A percentile compares a stretch with the other conserved stretches of the same genome.
These are phyloP conservation scores for Drosophila algonquin DNA, from an alignment of 2,888 invertebrate species.

Conservation along the genomic window DNA sequence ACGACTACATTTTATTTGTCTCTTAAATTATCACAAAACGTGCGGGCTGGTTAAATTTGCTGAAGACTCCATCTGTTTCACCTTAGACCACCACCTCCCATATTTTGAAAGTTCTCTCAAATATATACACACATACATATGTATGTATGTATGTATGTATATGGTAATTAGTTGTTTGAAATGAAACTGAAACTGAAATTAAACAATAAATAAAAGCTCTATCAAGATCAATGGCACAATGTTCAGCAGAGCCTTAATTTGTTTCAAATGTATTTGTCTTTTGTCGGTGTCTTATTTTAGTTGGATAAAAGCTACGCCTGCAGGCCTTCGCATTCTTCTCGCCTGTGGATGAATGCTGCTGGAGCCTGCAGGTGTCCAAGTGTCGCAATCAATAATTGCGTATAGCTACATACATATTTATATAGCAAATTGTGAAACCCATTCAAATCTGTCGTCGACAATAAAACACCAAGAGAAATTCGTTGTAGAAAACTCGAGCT, in stretches of 20 bases:
- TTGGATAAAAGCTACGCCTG: background rate
- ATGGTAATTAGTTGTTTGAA: too few species aligned
- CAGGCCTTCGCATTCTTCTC: slow-evolving; percentile 15
- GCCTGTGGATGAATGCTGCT: background rate
- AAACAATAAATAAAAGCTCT: background rate
- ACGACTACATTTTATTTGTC: background rate
- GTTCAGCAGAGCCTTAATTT: background rate
- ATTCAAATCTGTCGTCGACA: slow-evolving; percentile 2
- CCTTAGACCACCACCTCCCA: too few species aligned
- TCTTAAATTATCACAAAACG: background rate
- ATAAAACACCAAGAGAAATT: slow-evolving; percentile 8
- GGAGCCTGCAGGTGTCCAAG: slow-evolving; percentile 42
- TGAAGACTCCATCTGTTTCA: too few species aligned
- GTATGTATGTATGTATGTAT: too few species aligned
- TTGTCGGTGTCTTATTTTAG: slow-evolving; percentile 18
- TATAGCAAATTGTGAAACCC: slow-evolving; percentile 30
- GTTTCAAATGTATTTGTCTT: slow-evolving; percentile 23
- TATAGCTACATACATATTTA: too few species aligned
- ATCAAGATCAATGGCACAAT: slow-evolving; percentile 27
- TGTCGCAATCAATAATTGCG: slow-evolving; percentile 25
- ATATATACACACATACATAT: too few species aligned
- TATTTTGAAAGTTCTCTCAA: too few species aligned
- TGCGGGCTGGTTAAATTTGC: background rate
- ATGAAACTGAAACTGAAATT: too few species aligned
- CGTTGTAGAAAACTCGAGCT: background rate